Evolutionary conservation across 53 echinoderm and acorn worm genomes (phyloP).

Genomic region (Holothuria leucospilota): DNA sequence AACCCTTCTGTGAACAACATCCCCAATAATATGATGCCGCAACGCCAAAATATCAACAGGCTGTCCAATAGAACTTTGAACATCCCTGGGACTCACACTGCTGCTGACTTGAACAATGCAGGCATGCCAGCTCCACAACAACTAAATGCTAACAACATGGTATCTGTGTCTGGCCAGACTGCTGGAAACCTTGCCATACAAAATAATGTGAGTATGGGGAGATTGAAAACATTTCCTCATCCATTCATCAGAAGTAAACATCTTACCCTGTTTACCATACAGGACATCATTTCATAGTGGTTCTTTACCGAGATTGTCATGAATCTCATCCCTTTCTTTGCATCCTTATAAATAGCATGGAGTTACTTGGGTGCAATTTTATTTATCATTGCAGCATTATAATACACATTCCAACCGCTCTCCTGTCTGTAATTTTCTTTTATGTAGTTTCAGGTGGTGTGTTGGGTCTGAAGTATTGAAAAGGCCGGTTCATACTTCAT

Average conservation of each 20-base stretch:
- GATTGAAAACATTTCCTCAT: background rate
- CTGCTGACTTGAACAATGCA: conserved; percentile 41
- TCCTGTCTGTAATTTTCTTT: no score
- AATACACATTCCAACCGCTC: no score
- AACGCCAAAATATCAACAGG: conserved; percentile 66
- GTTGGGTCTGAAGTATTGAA: no score
- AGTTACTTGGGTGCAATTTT: no score
- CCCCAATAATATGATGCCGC: conserved; percentile 57
- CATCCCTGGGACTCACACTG: conserved; percentile 55
- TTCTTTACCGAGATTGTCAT: background rate
- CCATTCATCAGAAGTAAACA: no score
- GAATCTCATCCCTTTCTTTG: background rate
- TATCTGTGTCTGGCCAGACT: conserved; percentile 20
- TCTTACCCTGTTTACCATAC: no score
- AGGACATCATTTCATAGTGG: no score
- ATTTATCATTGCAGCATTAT: no score
- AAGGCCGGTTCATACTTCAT: no score
- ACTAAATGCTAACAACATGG: conserved; percentile 50
- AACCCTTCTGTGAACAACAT: conserved; percentile 68
- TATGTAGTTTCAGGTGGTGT: no score
- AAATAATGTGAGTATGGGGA: conserved; percentile 44
- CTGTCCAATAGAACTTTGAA: conserved; percentile 52
- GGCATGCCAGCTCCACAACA: conserved; percentile 39
- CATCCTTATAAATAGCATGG: background rate
- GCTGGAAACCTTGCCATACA: conserved; percentile 44